Base-by-base conservation (phyloP, 2,888 invertebrate species). In the Salticus scenicus region DNA sequence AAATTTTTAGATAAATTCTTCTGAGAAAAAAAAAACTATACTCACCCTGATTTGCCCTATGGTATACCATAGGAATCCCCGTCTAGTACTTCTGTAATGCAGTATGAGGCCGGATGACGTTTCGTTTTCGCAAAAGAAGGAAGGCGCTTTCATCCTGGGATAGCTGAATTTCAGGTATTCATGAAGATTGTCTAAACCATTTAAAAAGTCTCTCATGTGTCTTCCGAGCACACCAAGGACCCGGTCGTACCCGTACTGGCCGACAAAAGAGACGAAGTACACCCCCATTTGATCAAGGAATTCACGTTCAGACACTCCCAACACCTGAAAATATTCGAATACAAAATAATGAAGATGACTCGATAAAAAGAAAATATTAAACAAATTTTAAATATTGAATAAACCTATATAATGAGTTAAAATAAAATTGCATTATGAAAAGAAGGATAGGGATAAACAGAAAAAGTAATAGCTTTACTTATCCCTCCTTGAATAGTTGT, bases 151-250 rank as follows among this genome's bases (percentile, higher is more conserved):
- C 92, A 95, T 93, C 89, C 95, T 93, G 0, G 98, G 98, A 91
- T 98, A 98, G 76, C 97, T 97, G 92, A 98, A 98, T 91, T 98
- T 96, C 69, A 99, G 93, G 91, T 99, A 99, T 91, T 98, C 98
- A 91, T 99, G 99, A 30, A 99, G 93, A 92, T 98, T 98, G 92
- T 99, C 98, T 89, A 99, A 92, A 0, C 92, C 98, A 90, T 98
- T 98, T 1, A 98, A 94, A 90, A 98, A 98, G 92, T 98, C 98
- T 76, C 98, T 93, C 94, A 98, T 96, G 91, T 98, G 97, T 5
- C 98, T 93, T 14, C 89, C 89, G 24, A 97, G 93, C 0, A 97
- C 97, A 0, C 96, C 96, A 7, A 97, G 92, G 0, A 97, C 96
- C 74, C 96, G 93, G 92, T 98, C 98, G 92, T 98, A 98, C 17